phyloP scores from a whole-genome alignment of 2,113 vertebrate genomes.

The Elgaria multicarinata region DNA sequence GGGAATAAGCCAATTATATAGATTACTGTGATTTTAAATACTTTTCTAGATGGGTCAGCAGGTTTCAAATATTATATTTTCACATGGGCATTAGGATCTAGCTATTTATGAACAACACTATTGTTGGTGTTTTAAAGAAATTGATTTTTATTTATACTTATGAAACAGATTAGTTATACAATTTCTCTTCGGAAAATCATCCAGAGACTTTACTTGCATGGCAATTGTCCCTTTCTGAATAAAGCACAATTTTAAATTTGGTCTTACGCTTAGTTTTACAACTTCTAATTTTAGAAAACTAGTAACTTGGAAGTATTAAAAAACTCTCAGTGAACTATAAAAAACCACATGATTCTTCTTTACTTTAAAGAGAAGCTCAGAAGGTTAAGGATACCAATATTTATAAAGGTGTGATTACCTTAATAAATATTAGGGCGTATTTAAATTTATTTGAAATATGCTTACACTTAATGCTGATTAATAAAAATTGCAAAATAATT shows the following conservation, averaged over 20 bases:
- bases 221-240: background rate
- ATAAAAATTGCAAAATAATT: background rate
- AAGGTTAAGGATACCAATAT: slow-evolving; percentile 51
- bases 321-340: slow-evolving; percentile 45
- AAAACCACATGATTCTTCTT: background rate
- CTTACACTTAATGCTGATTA: background rate
- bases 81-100: slow-evolving; percentile 38
- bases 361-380: slow-evolving; percentile 38
- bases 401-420: slow-evolving; percentile 32
- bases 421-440: slow-evolving; percentile 2
- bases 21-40: slow-evolving; percentile 34
- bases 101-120: background rate
- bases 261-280: slow-evolving; percentile 41
- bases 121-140: background rate
- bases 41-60: slow-evolving; percentile 36
- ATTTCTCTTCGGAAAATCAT: slow-evolving; percentile 17
- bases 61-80: slow-evolving; percentile 57
- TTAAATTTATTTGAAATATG: background rate
- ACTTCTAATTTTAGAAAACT: slow-evolving; percentile 31
- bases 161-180: slow-evolving; percentile 35
- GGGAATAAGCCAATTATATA: slow-evolving; percentile 1
- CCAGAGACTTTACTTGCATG: slow-evolving; percentile 19
- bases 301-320: slow-evolving; percentile 43
- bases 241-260: background rate
- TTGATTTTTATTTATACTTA: slow-evolving; percentile 48